Conservation (phyloP, 2,113 vertebrate genomes). For the Odontesthes bonariensis region DNA sequence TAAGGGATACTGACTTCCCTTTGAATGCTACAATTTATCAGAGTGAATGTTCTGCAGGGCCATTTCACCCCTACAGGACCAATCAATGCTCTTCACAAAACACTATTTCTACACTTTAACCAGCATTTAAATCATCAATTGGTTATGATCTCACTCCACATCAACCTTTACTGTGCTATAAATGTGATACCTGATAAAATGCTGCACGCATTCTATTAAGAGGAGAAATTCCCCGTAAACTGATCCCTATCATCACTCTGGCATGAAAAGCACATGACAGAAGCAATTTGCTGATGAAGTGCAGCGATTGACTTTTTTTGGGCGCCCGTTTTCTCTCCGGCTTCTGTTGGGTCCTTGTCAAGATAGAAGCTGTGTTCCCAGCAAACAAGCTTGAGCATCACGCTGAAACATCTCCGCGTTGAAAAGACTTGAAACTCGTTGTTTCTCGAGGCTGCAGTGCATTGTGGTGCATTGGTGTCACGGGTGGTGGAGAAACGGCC, state of each 20-base stretch:
- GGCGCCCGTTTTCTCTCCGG: slow-evolving; percentile 8
- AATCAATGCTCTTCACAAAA: slow-evolving; percentile 48
- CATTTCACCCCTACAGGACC: slow-evolving; percentile 16
- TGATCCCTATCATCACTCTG: slow-evolving; percentile 43
- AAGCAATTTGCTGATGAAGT: slow-evolving; percentile 48
- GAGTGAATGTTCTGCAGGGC: neutral
- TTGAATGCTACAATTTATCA: slow-evolving; percentile 13
- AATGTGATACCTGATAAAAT: slow-evolving; percentile 23
- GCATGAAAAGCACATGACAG: slow-evolving; percentile 12
- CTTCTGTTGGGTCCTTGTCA: neutral
- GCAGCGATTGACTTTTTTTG: slow-evolving; percentile 12
- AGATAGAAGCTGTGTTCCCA: neutral
- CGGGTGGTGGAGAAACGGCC: neutral
- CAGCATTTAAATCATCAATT: slow-evolving; percentile 40
- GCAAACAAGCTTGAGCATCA: neutral
- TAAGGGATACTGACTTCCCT: slow-evolving; percentile 7
- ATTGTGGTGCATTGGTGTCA: neutral
- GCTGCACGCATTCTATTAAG: slow-evolving; percentile 31
- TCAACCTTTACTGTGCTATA: slow-evolving; percentile 5
- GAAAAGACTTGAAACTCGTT: neutral
- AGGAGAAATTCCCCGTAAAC: slow-evolving; percentile 21
- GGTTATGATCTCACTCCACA: slow-evolving; percentile 29
- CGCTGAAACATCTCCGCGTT: neutral
- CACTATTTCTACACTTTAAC: slow-evolving; percentile 12
- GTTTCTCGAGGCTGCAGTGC: neutral